Evolutionary conservation across 2,888 invertebrate species (phyloP).

Genomic region (Cheilosia soror): DNA sequence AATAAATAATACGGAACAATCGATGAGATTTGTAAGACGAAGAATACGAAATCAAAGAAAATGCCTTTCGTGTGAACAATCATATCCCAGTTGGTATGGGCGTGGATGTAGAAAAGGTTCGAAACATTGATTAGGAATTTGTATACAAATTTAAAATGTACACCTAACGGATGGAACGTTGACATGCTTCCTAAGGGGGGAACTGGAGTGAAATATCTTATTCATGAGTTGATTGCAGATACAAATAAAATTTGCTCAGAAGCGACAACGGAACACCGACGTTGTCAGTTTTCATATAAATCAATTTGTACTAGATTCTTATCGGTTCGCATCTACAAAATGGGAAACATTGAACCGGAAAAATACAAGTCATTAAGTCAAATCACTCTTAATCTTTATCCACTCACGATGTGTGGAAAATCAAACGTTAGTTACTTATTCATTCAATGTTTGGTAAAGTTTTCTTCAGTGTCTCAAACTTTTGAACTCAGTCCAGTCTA

Average conservation of each 20-base stretch:
- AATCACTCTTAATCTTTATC: not conserved
- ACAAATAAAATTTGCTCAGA: not conserved
- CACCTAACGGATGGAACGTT: not conserved
- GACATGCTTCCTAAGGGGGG: not conserved
- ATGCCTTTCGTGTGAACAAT: conserved; percentile 30
- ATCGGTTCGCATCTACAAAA: too few relatives aligned
- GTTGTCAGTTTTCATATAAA: too few relatives aligned
- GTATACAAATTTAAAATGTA: conserved; percentile 14
- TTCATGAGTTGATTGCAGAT: not conserved
- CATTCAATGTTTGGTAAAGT: too few relatives aligned
- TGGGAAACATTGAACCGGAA: not conserved
- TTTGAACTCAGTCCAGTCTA: conserved; percentile 23
- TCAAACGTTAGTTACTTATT: not conserved
- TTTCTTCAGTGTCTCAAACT: not conserved
- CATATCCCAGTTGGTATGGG: not conserved
- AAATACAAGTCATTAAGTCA: not conserved
- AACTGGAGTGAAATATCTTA: not conserved
- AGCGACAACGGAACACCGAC: too few relatives aligned
- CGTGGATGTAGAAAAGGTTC: not conserved
- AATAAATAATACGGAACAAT: conserved; percentile 48
- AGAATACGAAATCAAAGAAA: conserved; percentile 24
- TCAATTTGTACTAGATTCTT: too few relatives aligned
- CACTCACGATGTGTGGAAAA: too few relatives aligned
- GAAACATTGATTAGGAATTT: conserved; percentile 15
- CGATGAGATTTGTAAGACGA: conserved; percentile 22